A percentile compares a stretch with the other conserved stretches of the same genome.
phyloP scores from a whole-genome alignment of 2,888 invertebrate species.

The Acleris emargana region DNA sequence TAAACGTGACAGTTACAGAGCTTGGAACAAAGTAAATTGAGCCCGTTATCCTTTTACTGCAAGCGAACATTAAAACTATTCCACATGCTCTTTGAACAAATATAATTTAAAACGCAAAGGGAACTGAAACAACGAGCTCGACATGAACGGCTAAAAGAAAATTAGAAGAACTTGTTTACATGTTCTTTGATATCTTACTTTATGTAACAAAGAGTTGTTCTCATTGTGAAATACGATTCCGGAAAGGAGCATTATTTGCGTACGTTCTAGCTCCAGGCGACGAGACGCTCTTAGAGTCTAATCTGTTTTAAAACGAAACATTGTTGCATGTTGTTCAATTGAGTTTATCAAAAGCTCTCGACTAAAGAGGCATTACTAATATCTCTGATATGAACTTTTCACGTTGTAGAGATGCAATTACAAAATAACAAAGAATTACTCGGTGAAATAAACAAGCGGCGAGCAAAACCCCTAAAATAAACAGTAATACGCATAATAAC shows the following conservation, averaged over 20 bases:
- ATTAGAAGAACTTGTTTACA: constrained; percentile 50
- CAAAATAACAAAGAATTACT: constrained; percentile 3
- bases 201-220: constrained; percentile 52
- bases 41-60: background rate
- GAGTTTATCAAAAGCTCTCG: background rate
- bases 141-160: constrained; percentile 44
- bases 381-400: background rate
- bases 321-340: constrained; percentile 11
- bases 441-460: background rate
- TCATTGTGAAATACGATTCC: constrained; percentile 58
- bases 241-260: constrained; percentile 40
- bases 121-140: constrained; percentile 23
- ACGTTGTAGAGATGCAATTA: background rate
- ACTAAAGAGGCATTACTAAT: too few relatives aligned
- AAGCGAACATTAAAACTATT: constrained; percentile 16
- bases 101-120: constrained; percentile 38
- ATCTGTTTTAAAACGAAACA: constrained; percentile 18
- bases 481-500: constrained; percentile 29
- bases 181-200: constrained; percentile 51
- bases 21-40: background rate
- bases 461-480: constrained; percentile 18
- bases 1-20: background rate
- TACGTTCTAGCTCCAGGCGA: constrained; percentile 36
- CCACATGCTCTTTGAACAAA: constrained; percentile 26
- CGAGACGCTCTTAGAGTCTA: constrained; percentile 10